A percentile compares a stretch with the other conserved stretches of the same genome.
These are phyloP conservation scores for Tupiocoris notatus DNA, from an alignment of 2,888 invertebrate species.

Conservation along the genomic window DNA sequence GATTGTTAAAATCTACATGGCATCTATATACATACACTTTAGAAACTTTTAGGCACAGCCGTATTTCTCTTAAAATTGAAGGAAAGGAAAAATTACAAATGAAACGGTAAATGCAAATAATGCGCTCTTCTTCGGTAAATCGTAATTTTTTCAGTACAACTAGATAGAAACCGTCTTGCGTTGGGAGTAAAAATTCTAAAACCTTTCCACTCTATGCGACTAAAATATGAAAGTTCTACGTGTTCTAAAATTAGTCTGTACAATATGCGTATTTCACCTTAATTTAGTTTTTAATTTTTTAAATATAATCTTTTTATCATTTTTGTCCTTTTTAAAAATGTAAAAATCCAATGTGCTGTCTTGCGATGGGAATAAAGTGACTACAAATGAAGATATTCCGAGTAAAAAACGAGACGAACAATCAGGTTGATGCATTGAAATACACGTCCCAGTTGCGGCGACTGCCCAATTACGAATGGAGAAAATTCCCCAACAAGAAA, in stretches of 20 bases:
- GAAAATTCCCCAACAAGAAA: too few species aligned
- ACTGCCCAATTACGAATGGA: too few species aligned
- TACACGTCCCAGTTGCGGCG: too few species aligned
- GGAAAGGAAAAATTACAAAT: slow-evolving; percentile 5
- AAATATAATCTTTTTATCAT: background rate
- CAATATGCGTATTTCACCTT: background rate
- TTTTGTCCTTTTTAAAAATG: background rate
- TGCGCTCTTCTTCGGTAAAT: background rate
- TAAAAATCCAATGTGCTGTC: background rate
- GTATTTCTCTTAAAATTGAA: slow-evolving; percentile 26
- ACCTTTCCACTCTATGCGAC: background rate
- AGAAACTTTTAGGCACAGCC: slow-evolving; percentile 42
- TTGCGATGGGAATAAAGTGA: too few species aligned
- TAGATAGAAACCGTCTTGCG: background rate
- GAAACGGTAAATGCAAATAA: slow-evolving; percentile 5
- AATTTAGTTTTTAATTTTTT: background rate
- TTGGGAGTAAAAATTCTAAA: slow-evolving; percentile 8
- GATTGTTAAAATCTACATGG: slow-evolving; percentile 14
- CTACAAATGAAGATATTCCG: too few species aligned
- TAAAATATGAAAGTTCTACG: slow-evolving; percentile 8
- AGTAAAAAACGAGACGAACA: too few species aligned
- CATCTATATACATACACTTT: slow-evolving; percentile 25
- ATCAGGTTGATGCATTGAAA: too few species aligned
- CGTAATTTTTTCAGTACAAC: background rate
- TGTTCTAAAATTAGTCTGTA: slow-evolving; percentile 11